phyloP scores from a whole-genome alignment of 37 sponge, comb jelly and placozoan species.

The Lycopodina hypogea region DNA sequence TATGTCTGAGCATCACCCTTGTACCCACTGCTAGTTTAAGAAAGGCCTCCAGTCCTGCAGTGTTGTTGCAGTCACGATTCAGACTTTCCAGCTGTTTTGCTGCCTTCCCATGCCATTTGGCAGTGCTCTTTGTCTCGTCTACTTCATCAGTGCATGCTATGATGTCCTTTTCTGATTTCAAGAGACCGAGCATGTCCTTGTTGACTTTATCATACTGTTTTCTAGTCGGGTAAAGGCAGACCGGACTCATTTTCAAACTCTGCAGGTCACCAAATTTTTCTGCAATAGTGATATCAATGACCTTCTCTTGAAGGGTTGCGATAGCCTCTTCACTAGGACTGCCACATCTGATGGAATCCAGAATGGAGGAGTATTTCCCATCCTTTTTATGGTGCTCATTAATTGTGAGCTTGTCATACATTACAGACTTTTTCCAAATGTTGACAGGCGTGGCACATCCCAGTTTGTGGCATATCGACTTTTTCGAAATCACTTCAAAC shows the following conservation, averaged over 20 bases:
- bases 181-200: background rate
- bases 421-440: constrained; percentile 47
- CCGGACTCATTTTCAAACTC: constrained; percentile 18
- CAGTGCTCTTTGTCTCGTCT: constrained; percentile 46
- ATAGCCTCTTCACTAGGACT: too few relatives aligned
- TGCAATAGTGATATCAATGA: too few relatives aligned
- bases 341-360: too few relatives aligned
- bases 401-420: constrained; percentile 61
- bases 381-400: too few relatives aligned
- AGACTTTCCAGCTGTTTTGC: constrained; percentile 44
- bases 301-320: constrained; percentile 15
- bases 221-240: constrained; percentile 61
- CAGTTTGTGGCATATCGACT: too few relatives aligned
- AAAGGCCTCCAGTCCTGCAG: constrained; percentile 57
- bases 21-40: constrained; percentile 53
- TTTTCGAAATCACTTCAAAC: constrained; percentile 46
- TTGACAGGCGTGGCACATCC: constrained; percentile 37
- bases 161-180: background rate
- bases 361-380: too few relatives aligned
- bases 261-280: constrained; percentile 3
- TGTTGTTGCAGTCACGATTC: constrained; percentile 57
- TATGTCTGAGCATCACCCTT: constrained; percentile 65
- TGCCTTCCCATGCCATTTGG: constrained; percentile 53
- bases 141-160: constrained; percentile 44
- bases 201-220: constrained; percentile 2